Percentiles rank a stretch among this genome's conserved stretches.
Conservation (phyloP, 1,140 invertebrate genomes). For the Drosophila burlai region DNA sequence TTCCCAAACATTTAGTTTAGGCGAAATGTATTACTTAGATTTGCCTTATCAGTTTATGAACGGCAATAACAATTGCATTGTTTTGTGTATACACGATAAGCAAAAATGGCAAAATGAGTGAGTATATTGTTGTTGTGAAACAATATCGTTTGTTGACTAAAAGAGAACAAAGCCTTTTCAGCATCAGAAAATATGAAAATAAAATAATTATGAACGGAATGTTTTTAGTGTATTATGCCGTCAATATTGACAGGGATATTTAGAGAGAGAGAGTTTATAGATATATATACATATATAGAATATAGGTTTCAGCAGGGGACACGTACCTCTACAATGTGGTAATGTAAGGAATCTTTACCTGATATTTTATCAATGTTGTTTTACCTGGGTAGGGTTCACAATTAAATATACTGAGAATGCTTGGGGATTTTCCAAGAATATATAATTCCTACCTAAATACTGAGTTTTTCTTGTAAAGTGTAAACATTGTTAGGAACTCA, state of each 20-base stretch:
- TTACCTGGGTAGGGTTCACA: constrained; percentile 1
- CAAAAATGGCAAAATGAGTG: no score
- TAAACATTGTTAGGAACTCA: neutral
- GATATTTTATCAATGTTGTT: neutral
- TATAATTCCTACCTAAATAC: neutral
- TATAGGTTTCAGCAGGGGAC: neutral
- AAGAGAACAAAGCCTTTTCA: constrained; percentile 8
- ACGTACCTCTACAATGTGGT: neutral
- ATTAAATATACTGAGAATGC: neutral
- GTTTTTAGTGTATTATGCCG: neutral
- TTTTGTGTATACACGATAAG: constrained; percentile 9
- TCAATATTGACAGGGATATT: neutral
- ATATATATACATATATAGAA: no score
- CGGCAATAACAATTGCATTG: constrained; percentile 1
- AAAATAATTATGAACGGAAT: neutral
- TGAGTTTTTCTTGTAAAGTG: neutral
- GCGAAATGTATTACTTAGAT: neutral
- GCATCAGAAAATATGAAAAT: neutral
- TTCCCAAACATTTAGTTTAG: neutral
- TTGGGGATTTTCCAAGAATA: neutral
- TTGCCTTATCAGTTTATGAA: constrained; percentile 6
- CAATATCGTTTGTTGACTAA: neutral
- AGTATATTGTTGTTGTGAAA: constrained; percentile 1
- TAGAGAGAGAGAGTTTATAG: no score
- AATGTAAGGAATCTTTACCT: neutral